Conservation (phyloP, 2,113 vertebrate species). For the Pelvicachromis taeniatus region DNA sequence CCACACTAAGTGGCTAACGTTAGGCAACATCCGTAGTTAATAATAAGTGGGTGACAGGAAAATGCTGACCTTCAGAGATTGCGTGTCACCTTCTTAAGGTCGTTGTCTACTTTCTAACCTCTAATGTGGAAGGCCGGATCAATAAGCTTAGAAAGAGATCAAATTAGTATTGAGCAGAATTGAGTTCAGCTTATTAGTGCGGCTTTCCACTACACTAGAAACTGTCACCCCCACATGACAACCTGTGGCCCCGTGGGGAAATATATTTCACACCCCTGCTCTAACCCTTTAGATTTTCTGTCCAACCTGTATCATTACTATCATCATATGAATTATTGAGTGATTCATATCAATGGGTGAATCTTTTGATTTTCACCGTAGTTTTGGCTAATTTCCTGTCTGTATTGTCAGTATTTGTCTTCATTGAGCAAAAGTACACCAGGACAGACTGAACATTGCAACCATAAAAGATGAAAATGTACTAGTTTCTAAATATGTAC, state of each 20-base stretch:
- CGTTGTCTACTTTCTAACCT: neutral
- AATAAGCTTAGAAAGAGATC: neutral
- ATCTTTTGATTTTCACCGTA: neutral
- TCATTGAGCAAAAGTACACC: neutral
- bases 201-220: neutral
- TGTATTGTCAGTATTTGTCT: neutral
- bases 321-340: neutral
- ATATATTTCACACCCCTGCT: neutral
- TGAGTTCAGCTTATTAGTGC: neutral
- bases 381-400: slow-evolving; percentile 15
- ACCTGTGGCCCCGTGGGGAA: neutral
- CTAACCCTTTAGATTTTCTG: neutral
- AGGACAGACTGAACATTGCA: neutral
- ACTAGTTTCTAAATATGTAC: neutral
- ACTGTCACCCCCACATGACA: neutral
- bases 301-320: neutral
- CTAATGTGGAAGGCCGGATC: neutral
- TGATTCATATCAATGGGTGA: neutral
- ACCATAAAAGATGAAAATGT: neutral
- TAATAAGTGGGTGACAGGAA: neutral
- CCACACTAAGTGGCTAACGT: neutral
- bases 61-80: neutral
- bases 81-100: neutral
- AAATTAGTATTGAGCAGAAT: neutral
- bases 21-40: neutral